A percentile compares a stretch with the other conserved stretches of the same genome.
Evolutionary conservation across 2,797 vertebrate species (phyloP).

Genomic region (Cirrhinus molitorella): DNA sequence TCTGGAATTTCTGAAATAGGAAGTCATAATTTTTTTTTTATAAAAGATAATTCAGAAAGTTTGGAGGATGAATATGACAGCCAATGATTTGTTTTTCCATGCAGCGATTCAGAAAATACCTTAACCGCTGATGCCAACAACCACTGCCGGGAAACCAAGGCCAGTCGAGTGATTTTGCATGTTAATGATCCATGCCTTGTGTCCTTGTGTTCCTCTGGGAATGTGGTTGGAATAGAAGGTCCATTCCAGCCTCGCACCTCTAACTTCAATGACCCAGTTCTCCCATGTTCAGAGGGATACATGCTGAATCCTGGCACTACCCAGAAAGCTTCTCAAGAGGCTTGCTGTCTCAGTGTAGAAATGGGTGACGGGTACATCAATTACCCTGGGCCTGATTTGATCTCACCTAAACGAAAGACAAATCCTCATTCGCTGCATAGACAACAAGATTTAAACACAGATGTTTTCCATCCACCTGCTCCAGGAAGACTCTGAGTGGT

Average conservation of each 20-base stretch:
- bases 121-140: background rate
- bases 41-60: background rate
- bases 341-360: constrained; percentile 8
- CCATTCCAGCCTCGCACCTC: background rate
- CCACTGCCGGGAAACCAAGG: background rate
- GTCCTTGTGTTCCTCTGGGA: constrained; percentile 19
- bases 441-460: background rate
- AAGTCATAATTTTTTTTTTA: background rate
- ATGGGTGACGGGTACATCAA: constrained; percentile 11
- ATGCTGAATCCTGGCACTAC: constrained; percentile 5
- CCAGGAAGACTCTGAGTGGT: background rate
- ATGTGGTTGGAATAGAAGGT: background rate
- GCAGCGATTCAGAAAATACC: constrained; percentile 13
- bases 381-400: background rate
- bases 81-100: background rate
- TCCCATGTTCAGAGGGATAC: constrained; percentile 44
- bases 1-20: background rate
- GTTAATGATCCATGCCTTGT: constrained; percentile 9
- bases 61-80: background rate
- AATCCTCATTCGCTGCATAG: background rate
- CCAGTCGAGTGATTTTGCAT: background rate
- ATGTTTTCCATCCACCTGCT: background rate
- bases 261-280: background rate
- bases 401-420: background rate
- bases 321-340: constrained; percentile 2